Evolutionary conservation across 2,113 vertebrate genomes (phyloP).

Genomic region (Mandrillus leucophaeus): DNA sequence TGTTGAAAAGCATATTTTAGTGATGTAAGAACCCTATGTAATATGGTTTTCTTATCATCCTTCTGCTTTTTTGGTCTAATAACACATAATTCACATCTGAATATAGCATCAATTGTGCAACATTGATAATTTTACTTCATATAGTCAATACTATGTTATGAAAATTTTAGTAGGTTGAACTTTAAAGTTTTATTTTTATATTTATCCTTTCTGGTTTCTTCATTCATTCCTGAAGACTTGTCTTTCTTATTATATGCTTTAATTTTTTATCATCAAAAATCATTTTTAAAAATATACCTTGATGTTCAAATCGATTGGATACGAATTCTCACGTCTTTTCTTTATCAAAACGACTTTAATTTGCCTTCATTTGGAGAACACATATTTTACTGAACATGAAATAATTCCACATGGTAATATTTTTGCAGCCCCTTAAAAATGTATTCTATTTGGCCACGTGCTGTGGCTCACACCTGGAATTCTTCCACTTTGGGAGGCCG

Average conservation of each 20-base stretch:
- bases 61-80: not conserved
- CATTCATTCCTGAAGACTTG: not conserved
- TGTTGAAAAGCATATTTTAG: not conserved
- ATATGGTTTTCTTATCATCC: not conserved
- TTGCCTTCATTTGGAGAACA: not conserved
- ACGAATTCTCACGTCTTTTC: not conserved
- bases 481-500: no score
- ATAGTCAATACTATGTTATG: not conserved
- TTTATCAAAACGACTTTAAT: not conserved
- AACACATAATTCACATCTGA: not conserved
- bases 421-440: not conserved
- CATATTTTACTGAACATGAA: not conserved
- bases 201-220: not conserved
- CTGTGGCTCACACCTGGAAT: no score
- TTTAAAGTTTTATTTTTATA: not conserved
- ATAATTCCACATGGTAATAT: not conserved
- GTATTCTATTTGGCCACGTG: not conserved
- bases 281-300: not conserved
- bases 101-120: not conserved
- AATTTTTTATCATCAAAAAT: not conserved
- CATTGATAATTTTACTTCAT: not conserved
- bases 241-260: not conserved
- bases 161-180: not conserved
- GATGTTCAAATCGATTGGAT: not conserved
- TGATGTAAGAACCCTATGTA: not conserved